These are phyloP conservation scores for Hemicordylus capensis DNA, from an alignment of 2,113 vertebrate genomes.

Conservation along the genomic window DNA sequence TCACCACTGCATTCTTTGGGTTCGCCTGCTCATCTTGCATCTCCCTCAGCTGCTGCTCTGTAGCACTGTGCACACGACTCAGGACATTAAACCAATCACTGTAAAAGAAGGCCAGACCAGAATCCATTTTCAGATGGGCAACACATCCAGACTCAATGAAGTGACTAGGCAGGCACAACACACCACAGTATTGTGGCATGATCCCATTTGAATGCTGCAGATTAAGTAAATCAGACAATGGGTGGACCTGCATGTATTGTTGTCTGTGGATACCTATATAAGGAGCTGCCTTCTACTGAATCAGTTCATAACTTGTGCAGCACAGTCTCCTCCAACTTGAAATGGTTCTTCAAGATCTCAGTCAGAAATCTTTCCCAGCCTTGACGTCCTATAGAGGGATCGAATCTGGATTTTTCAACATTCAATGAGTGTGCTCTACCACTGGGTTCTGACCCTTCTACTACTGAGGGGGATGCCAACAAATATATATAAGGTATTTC, in stretches of 20 bases:
- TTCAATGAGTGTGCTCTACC: background rate
- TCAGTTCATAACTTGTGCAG: background rate
- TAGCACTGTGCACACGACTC: conserved; percentile 87
- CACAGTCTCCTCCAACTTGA: background rate
- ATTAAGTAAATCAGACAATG: background rate
- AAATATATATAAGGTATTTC: background rate
- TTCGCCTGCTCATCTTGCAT: conserved; percentile 95
- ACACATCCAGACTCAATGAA: background rate
- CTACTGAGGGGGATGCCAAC: background rate
- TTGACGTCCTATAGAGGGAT: background rate
- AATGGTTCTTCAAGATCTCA: background rate
- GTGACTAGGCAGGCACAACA: background rate
- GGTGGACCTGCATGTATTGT: background rate
- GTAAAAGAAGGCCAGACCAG: conserved; percentile 40
- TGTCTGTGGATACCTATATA: background rate
- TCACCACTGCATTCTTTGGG: conserved; percentile 93
- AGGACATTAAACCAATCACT: conserved; percentile 92
- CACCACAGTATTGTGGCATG: background rate
- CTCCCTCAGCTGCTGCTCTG: conserved; percentile 88
- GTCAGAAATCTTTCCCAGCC: background rate
- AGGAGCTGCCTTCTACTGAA: background rate
- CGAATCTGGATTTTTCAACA: background rate
- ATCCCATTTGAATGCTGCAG: background rate
- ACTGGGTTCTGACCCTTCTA: background rate
- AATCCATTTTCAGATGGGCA: conserved; percentile 21